Percentiles rank a stretch among this genome's conserved stretches.
Evolutionary conservation across 2,797 vertebrate species (phyloP).

Genomic region (Hemitrygon akajei): DNA sequence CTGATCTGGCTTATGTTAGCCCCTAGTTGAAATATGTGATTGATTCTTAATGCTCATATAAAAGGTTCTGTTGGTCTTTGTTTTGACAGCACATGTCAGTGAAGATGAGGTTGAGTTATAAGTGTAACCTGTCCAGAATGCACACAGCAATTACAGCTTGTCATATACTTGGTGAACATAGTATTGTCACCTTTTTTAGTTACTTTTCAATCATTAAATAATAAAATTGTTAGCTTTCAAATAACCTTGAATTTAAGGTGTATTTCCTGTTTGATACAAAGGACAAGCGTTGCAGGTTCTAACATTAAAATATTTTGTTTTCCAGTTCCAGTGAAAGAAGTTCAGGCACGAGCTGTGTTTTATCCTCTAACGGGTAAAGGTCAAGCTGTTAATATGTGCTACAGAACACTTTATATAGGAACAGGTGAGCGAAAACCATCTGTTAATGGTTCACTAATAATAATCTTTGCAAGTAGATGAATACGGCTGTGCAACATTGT

Average conservation of each 20-base stretch:
- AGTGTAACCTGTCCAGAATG: neutral
- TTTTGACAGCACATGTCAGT: neutral
- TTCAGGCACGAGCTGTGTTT: slow-evolving; percentile 83
- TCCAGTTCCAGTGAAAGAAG: slow-evolving; percentile 72
- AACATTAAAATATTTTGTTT: slow-evolving; percentile 42
- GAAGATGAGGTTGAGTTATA: neutral
- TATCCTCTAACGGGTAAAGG: slow-evolving; percentile 81
- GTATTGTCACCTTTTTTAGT: neutral
- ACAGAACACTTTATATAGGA: slow-evolving; percentile 87
- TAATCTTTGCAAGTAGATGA: neutral
- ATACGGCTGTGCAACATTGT: neutral
- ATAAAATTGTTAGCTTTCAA: neutral
- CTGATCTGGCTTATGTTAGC: neutral
- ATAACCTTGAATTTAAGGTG: neutral
- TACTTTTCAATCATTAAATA: neutral
- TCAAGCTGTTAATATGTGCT: slow-evolving; percentile 83
- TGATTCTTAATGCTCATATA: neutral
- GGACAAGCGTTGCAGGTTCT: slow-evolving; percentile 7
- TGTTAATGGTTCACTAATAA: too few species aligned
- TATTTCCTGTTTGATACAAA: neutral
- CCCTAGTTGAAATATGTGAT: neutral
- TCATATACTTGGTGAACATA: neutral
- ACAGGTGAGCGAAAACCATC: slow-evolving; percentile 61
- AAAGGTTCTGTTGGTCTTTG: neutral
- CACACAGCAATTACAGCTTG: neutral